Evolutionary conservation across 2,888 invertebrate species (phyloP).

Genomic region (Phalera bucephala): DNA sequence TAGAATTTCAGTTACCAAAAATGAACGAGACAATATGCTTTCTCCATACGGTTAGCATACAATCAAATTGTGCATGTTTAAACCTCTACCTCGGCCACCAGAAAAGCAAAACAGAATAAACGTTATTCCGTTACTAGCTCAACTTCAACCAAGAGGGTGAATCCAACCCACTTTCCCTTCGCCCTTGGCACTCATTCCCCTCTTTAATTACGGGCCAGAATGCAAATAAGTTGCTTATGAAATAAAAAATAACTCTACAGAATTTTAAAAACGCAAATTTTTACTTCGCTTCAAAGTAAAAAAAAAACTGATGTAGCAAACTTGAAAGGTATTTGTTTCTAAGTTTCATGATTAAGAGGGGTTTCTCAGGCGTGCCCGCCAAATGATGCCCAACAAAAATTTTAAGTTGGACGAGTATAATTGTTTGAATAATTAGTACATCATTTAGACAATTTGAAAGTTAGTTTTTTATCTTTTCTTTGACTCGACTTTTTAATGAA

Average conservation of each 20-base stretch:
- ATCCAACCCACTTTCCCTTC: slow-evolving; percentile 18
- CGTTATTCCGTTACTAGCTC: too few relatives aligned
- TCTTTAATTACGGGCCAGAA: slow-evolving; percentile 56
- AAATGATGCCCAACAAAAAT: slow-evolving; percentile 55
- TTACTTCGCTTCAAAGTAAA: slow-evolving; percentile 49
- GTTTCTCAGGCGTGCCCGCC: slow-evolving; percentile 42
- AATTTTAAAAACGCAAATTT: slow-evolving; percentile 46
- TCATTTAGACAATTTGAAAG: slow-evolving; percentile 62
- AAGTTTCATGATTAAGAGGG: slow-evolving; percentile 71
- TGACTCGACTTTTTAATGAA: slow-evolving; percentile 52
- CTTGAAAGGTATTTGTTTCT: slow-evolving; percentile 64
- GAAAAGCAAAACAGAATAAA: too few relatives aligned
- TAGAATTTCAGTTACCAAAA: too few relatives aligned
- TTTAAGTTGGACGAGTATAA: slow-evolving; percentile 55
- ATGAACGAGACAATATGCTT: too few relatives aligned
- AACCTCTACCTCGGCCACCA: too few relatives aligned
- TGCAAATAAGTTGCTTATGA: slow-evolving; percentile 61
- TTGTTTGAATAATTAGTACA: slow-evolving; percentile 74
- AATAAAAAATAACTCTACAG: slow-evolving; percentile 43
- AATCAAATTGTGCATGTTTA: too few relatives aligned
- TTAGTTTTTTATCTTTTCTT: slow-evolving; percentile 35
- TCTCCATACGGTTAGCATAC: too few relatives aligned
- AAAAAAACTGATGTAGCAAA: slow-evolving; percentile 32
- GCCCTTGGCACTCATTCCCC: slow-evolving; percentile 30
- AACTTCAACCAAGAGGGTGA: slow-evolving; percentile 11